These are phyloP conservation scores for Scaeva pyrastri DNA, from an alignment of 2,888 invertebrate species.

Conservation along the genomic window DNA sequence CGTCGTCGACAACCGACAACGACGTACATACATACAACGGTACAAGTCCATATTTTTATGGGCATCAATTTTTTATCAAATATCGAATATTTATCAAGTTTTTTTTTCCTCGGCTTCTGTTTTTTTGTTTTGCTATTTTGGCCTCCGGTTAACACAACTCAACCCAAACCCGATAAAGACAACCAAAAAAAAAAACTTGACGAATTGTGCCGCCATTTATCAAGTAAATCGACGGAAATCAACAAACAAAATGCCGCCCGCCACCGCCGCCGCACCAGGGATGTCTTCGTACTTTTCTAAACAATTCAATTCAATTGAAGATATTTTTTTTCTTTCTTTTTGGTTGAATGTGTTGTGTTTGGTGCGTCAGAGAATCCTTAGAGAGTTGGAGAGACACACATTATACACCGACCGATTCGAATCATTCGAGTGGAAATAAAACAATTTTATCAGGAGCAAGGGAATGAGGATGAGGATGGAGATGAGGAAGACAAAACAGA, in stretches of 20 bases:
- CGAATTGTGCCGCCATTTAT: constrained; percentile 79
- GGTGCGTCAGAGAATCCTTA: neutral
- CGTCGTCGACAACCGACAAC: neutral
- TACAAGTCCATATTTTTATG: constrained; percentile 73
- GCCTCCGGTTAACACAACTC: constrained; percentile 50
- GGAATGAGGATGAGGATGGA: neutral
- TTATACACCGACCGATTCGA: constrained; percentile 44
- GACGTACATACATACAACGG: too few species aligned
- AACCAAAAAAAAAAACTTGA: constrained; percentile 75
- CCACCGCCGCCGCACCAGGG: constrained; percentile 59
- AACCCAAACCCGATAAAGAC: constrained; percentile 64
- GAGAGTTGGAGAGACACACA: constrained; percentile 19
- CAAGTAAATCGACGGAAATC: constrained; percentile 77
- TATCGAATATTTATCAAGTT: constrained; percentile 76
- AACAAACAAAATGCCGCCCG: constrained; percentile 71
- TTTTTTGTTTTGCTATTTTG: constrained; percentile 25
- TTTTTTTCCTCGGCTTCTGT: constrained; percentile 30
- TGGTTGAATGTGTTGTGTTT: constrained; percentile 1
- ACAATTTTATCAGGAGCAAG: constrained; percentile 51
- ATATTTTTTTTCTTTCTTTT: constrained; percentile 21
- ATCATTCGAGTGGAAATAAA: constrained; percentile 74
- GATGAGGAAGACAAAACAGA: neutral
- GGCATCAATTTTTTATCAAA: constrained; percentile 74
- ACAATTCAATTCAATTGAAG: constrained; percentile 65
- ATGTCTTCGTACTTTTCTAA: constrained; percentile 28